Conservation (phyloP, 2,113 vertebrate genomes). For the Aphyosemion australe region DNA sequence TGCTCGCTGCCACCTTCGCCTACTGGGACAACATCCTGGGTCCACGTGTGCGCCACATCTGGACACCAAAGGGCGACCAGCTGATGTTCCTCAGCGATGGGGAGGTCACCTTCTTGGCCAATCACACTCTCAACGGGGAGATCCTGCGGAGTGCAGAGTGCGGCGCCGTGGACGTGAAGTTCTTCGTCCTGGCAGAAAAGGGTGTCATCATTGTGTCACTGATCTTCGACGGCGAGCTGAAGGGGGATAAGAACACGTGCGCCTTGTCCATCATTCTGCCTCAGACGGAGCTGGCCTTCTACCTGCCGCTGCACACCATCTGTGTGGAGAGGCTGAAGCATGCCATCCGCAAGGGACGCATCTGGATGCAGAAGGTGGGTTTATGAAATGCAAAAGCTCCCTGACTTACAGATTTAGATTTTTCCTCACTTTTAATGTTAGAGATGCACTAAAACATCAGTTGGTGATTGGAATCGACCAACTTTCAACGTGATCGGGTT, state of each 20-base stretch:
- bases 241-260: constrained; percentile 95
- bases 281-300: constrained; percentile 91
- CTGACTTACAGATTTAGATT: no score
- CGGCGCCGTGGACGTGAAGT: constrained; percentile 96
- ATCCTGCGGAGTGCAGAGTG: constrained; percentile 96
- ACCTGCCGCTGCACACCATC: constrained; percentile 91
- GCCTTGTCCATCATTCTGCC: constrained; percentile 95
- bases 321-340: constrained; percentile 95
- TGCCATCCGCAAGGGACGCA: constrained; percentile 94
- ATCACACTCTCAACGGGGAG: constrained; percentile 97
- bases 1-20: constrained; percentile 95
- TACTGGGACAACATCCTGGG: constrained; percentile 99
- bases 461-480: no score
- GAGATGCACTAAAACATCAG: no score
- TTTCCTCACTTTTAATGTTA: no score
- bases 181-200: constrained; percentile 96
- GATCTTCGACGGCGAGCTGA: constrained; percentile 97
- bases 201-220: constrained; percentile 96
- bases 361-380: constrained; percentile 98
- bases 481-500: no score
- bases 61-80: constrained; percentile 90
- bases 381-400: background rate
- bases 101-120: constrained; percentile 96
- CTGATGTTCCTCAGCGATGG: constrained; percentile 87
- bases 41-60: constrained; percentile 94